Conservation (phyloP, 1,140 invertebrate genomes). For the Spodoptera frugiperda region DNA sequence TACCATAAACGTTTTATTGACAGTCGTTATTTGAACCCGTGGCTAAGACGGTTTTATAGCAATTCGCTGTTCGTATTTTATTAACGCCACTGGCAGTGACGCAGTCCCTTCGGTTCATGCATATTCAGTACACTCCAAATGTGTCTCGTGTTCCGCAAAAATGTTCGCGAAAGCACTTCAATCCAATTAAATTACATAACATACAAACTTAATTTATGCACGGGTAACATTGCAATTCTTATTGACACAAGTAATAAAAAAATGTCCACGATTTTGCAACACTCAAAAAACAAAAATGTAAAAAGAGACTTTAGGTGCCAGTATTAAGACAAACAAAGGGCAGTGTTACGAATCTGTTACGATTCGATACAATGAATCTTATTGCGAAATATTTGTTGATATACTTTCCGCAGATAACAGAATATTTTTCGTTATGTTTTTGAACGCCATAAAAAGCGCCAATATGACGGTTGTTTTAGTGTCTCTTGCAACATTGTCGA, state of each 20-base stretch:
- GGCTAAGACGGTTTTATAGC: conserved; percentile 67
- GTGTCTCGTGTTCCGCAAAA: not conserved
- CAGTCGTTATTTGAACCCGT: conserved; percentile 71
- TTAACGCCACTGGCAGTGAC: conserved; percentile 34
- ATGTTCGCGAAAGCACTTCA: conserved; percentile 4
- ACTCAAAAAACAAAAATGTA: conserved; percentile 12
- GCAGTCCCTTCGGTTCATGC: not conserved
- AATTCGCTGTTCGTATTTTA: conserved; percentile 62
- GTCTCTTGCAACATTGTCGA: conserved; percentile 57
- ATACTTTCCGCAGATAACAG: conserved; percentile 33
- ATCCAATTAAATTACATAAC: conserved; percentile 34
- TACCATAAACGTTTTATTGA: conserved; percentile 80
- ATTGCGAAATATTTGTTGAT: conserved; percentile 33
- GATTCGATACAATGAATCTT: conserved; percentile 20
- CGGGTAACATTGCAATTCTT: conserved; percentile 22
- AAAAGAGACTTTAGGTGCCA: not conserved
- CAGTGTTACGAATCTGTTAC: conserved; percentile 3
- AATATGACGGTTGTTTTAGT: conserved; percentile 52
- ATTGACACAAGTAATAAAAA: conserved; percentile 35
- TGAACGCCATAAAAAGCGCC: conserved; percentile 55
- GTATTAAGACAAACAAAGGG: conserved; percentile 5
- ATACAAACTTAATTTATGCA: conserved; percentile 23
- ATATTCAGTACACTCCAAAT: conserved; percentile 11
- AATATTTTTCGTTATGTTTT: conserved; percentile 21
- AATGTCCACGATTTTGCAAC: conserved; percentile 20